phyloP scores from a whole-genome alignment of 2,888 invertebrate species.

The Magallana nippona region DNA sequence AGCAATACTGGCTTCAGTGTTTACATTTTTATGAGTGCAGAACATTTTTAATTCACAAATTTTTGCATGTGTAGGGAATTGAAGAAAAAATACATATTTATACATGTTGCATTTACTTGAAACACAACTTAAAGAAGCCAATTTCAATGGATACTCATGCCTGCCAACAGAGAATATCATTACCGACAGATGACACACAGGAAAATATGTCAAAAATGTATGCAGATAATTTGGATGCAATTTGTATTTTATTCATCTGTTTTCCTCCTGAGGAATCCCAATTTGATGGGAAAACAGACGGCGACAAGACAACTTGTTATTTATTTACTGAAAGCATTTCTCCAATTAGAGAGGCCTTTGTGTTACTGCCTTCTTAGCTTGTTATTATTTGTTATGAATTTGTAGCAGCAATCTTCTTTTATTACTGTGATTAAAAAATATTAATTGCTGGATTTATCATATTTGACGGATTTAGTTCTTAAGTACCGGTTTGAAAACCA shows the following conservation, averaged over 20 bases:
- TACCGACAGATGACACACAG: no score
- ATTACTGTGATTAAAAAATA: neutral
- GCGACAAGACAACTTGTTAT: neutral
- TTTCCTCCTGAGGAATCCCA: neutral
- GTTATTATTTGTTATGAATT: constrained; percentile 20
- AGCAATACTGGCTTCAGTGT: neutral
- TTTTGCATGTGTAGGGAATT: no score
- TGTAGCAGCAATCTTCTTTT: neutral
- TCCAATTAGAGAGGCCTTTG: neutral
- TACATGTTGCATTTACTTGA: no score
- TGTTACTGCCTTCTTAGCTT: constrained; percentile 19
- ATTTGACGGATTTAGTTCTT: no score
- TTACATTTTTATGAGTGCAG: neutral
- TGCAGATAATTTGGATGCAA: neutral
- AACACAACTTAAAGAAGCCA: no score
- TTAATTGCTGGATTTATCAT: no score
- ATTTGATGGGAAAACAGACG: neutral
- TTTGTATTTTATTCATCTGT: neutral
- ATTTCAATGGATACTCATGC: no score
- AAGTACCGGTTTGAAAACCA: no score
- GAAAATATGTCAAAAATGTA: no score
- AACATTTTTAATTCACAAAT: neutral
- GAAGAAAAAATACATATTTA: no score
- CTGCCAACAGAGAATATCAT: no score
- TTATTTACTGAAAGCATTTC: neutral